phyloP scores from a whole-genome alignment of 92 coral and sea anemone genomes.

The Palythoa heliodiscus region DNA sequence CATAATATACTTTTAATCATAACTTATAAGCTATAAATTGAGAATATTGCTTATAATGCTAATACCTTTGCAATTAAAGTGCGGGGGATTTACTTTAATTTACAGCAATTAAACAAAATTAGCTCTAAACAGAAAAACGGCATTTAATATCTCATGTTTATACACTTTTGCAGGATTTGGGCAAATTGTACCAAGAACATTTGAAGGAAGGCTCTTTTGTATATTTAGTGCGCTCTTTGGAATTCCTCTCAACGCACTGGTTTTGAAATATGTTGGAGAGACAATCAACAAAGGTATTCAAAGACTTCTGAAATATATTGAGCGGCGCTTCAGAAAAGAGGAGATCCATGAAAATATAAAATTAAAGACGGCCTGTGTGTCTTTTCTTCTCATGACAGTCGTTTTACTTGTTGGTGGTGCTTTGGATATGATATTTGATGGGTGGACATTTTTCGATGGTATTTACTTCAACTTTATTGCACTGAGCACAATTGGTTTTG shows the following conservation, averaged over 20 bases:
- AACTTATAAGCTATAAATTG: too few species aligned
- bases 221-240: conserved; percentile 81
- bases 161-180: conserved; percentile 71
- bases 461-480: conserved; percentile 87
- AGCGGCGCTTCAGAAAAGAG: conserved; percentile 32
- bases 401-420: conserved; percentile 77
- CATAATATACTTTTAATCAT: too few species aligned
- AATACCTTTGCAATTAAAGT: too few species aligned
- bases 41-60: too few species aligned
- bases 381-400: conserved; percentile 67
- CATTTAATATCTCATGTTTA: neutral
- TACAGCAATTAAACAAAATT: neutral
- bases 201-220: conserved; percentile 81
- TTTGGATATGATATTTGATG: conserved; percentile 77
- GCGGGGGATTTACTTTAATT: neutral
- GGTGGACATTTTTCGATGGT: conserved; percentile 89
- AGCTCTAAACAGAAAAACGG: neutral
- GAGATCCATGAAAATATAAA: conserved; percentile 48
- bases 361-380: conserved; percentile 69
- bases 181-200: conserved; percentile 80
- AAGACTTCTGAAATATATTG: conserved; percentile 45
- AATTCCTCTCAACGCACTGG: conserved; percentile 78
- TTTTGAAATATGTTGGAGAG: conserved; percentile 80
- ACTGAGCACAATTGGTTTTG: conserved; percentile 84
- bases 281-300: conserved; percentile 58